Evolutionary conservation across 1,140 invertebrate species (phyloP).

Genomic region (Dufourea novaeangliae): DNA sequence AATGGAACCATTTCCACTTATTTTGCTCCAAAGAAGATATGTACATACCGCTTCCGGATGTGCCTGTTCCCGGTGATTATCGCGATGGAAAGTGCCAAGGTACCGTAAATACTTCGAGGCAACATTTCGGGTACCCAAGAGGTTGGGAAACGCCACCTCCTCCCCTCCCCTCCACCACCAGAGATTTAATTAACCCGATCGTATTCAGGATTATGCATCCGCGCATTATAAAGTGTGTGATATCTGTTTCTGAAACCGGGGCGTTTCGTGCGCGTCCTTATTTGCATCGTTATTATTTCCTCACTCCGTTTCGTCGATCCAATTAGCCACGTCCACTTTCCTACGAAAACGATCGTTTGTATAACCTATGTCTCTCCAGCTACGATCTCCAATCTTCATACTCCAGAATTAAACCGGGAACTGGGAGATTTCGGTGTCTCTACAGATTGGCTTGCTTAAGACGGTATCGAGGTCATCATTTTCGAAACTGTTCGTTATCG

Average conservation of each 20-base stretch:
- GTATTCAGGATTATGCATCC: not conserved
- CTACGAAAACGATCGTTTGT: not conserved
- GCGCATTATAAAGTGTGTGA: not conserved
- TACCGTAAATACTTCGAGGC: not conserved
- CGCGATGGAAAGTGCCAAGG: conserved; percentile 30
- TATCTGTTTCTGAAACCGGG: not conserved
- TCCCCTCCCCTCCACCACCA: too few species aligned
- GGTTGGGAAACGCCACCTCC: not conserved
- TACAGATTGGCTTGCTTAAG: not conserved
- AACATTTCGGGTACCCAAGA: conserved; percentile 21
- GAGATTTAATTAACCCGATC: conserved; percentile 45
- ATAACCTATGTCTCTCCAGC: not conserved
- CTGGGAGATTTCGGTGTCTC: not conserved
- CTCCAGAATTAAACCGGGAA: not conserved
- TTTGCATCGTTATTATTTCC: conserved; percentile 23
- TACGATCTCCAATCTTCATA: not conserved
- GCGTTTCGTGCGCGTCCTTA: not conserved
- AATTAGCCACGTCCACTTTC: conserved; percentile 42
- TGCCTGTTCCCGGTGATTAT: conserved; percentile 54
- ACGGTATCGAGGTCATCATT: not conserved
- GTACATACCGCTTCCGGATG: too few species aligned
- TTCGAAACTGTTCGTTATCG: not conserved
- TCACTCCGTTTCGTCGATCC: not conserved
- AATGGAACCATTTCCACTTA: too few species aligned
- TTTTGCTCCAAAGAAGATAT: too few species aligned